These are phyloP conservation scores for Mastomys natalensis DNA, from an alignment of 2,113 vertebrate genomes.

Conservation along the genomic window DNA sequence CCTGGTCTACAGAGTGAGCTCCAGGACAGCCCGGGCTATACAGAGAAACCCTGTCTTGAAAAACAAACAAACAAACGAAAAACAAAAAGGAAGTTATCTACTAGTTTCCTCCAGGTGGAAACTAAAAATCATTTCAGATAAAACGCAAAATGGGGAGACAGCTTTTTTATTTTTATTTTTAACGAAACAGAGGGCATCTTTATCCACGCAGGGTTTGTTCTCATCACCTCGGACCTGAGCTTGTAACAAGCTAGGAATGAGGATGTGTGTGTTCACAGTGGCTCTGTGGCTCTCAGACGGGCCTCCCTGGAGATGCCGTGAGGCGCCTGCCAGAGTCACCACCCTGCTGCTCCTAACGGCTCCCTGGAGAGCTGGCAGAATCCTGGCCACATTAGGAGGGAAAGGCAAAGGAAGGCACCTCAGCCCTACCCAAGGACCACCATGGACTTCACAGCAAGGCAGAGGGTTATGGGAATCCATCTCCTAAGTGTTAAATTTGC, in stretches of 20 bases:
- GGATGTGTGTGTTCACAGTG: conserved; percentile 43
- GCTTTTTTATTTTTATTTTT: not conserved
- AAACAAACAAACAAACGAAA: too few species aligned
- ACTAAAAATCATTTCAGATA: conserved; percentile 46
- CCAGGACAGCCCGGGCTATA: too few species aligned
- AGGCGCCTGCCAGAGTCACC: not conserved
- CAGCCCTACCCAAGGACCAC: conserved; percentile 34
- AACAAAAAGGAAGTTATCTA: not conserved
- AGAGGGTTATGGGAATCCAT: not conserved
- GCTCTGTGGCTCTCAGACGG: not conserved
- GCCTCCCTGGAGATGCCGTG: not conserved
- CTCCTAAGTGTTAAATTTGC: conserved; percentile 32
- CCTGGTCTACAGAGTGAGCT: too few species aligned
- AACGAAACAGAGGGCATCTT: not conserved
- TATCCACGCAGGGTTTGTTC: not conserved
- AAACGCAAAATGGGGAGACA: conserved; percentile 19
- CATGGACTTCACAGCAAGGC: not conserved
- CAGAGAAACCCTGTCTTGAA: too few species aligned
- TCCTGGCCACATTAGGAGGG: not conserved
- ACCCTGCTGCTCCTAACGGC: not conserved
- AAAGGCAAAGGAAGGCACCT: conserved; percentile 30
- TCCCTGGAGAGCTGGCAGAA: not conserved
- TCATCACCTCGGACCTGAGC: not conserved
- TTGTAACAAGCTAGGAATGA: conserved; percentile 2
- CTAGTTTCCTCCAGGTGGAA: conserved; percentile 27